These are phyloP conservation scores for Gryllus bimaculatus DNA, from an alignment of 1,140 invertebrate genomes.

Conservation along the genomic window DNA sequence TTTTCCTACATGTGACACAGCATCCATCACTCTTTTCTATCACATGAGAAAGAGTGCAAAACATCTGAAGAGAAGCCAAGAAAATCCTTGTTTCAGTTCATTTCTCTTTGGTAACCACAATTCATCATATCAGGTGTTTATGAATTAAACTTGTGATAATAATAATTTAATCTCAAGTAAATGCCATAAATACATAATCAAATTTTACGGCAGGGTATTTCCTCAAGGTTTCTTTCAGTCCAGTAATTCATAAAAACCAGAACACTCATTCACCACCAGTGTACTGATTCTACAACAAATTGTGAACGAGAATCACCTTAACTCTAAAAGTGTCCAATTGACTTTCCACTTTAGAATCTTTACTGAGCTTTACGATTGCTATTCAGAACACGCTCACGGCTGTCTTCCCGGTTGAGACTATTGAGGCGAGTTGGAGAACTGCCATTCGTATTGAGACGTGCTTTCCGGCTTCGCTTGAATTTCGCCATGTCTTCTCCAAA, in stretches of 20 bases:
- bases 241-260: too few species aligned
- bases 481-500: conserved; percentile 95
- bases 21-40: too few species aligned
- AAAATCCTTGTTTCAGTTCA: too few species aligned
- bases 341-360: not conserved
- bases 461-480: conserved; percentile 68
- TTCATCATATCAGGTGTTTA: too few species aligned
- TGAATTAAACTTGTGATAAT: too few species aligned
- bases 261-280: too few species aligned
- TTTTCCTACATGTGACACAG: too few species aligned
- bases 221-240: not conserved
- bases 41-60: too few species aligned
- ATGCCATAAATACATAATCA: not conserved
- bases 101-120: too few species aligned
- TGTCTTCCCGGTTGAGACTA: conserved; percentile 54
- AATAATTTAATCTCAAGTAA: not conserved
- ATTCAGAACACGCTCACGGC: conserved; percentile 48
- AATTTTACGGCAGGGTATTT: not conserved
- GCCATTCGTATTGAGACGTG: conserved; percentile 47
- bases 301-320: not conserved
- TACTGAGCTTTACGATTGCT: conserved; percentile 27
- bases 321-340: not conserved
- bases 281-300: not conserved
- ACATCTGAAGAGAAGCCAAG: too few species aligned
- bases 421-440: conserved; percentile 49